These are phyloP conservation scores for Emmelina monodactyla DNA, from an alignment of 2,888 invertebrate species.

Conservation along the genomic window DNA sequence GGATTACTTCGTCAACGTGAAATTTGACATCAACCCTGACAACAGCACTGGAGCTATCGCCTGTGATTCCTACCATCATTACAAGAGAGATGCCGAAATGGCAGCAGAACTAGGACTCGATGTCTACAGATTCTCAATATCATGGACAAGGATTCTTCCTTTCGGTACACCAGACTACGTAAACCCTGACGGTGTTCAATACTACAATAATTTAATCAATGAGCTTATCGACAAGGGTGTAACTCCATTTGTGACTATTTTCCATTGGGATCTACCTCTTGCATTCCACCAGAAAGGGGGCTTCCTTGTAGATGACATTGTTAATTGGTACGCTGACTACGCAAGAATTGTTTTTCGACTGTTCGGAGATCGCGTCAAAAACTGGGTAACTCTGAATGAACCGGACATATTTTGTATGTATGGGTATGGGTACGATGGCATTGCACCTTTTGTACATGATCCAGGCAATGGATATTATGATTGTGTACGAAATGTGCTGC, in stretches of 20 bases:
- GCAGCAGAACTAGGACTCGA: conserved; percentile 37
- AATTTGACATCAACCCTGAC: conserved; percentile 47
- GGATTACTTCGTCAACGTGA: conserved; percentile 59
- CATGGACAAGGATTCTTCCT: conserved; percentile 69
- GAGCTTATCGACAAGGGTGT: conserved; percentile 65
- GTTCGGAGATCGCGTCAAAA: conserved; percentile 50
- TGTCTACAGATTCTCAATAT: conserved; percentile 58
- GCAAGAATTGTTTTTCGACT: conserved; percentile 36
- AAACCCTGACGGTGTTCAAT: conserved; percentile 64
- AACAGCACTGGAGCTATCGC: conserved; percentile 62
- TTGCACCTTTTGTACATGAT: conserved; percentile 28
- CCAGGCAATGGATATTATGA: conserved; percentile 46
- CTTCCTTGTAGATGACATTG: conserved; percentile 36
- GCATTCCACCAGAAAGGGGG: conserved; percentile 56
- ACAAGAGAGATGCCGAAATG: conserved; percentile 50
- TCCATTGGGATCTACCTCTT: conserved; percentile 56
- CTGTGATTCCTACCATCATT: conserved; percentile 64
- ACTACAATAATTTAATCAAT: conserved; percentile 69
- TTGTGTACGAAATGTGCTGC: conserved; percentile 44
- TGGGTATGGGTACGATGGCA: conserved; percentile 35
- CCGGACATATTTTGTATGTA: conserved; percentile 31
- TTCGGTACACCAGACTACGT: conserved; percentile 48
- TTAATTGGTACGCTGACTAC: conserved; percentile 45
- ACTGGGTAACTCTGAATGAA: conserved; percentile 66
- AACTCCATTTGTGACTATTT: conserved; percentile 60